These are phyloP conservation scores for Drosophila virilis DNA, from an alignment of 1,140 invertebrate species.

Conservation along the genomic window DNA sequence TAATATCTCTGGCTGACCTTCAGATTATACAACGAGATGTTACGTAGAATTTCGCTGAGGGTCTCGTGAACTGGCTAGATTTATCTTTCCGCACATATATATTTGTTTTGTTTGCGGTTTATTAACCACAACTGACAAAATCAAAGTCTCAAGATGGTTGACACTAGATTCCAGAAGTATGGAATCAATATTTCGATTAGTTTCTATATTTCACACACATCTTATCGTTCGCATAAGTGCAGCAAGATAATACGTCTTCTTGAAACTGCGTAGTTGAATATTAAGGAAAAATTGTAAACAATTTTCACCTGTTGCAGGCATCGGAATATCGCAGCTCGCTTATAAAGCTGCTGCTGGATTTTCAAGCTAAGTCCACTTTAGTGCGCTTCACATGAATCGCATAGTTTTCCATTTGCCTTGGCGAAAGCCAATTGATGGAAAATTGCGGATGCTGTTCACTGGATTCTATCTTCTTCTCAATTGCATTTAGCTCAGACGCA, in stretches of 20 bases:
- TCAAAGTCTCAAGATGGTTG: not conserved
- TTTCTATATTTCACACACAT: not conserved
- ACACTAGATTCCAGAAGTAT: not conserved
- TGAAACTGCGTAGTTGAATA: not conserved
- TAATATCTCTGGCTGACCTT: constrained; percentile 42
- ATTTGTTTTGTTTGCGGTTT: constrained; percentile 36
- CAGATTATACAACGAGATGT: constrained; percentile 40
- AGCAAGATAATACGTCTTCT: not conserved
- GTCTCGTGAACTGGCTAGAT: constrained; percentile 11
- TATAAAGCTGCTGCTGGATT: constrained; percentile 3
- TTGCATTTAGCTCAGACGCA: constrained; percentile 19
- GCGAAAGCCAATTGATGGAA: constrained; percentile 48
- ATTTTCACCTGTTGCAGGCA: constrained; percentile 30
- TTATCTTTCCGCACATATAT: constrained; percentile 22
- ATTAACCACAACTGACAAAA: constrained; percentile 46
- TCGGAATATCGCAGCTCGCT: constrained; percentile 19
- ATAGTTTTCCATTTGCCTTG: constrained; percentile 40
- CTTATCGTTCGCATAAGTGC: not conserved
- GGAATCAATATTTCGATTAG: not conserved
- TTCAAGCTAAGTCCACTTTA: constrained; percentile 5
- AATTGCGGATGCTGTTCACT: constrained; percentile 38
- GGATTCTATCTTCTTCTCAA: not conserved
- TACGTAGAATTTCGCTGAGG: constrained; percentile 41
- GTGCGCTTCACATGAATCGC: constrained; percentile 10
- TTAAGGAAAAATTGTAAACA: constrained; percentile 4